These are phyloP conservation scores for Isichthys henryi DNA, from an alignment of 2,113 vertebrate species.

Conservation along the genomic window DNA sequence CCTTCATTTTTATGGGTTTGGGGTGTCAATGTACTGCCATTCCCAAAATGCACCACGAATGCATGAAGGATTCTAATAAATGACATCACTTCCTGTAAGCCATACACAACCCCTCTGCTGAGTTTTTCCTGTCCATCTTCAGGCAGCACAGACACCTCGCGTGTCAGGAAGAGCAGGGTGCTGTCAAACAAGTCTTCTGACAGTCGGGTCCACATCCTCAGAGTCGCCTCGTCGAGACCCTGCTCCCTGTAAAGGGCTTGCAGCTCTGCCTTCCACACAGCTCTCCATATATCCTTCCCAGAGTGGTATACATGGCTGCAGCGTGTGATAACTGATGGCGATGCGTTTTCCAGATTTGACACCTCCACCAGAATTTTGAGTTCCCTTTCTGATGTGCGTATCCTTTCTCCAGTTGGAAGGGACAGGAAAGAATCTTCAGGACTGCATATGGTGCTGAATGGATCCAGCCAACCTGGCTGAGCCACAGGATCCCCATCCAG, in stretches of 20 bases:
- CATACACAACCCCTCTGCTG: constrained; percentile 31
- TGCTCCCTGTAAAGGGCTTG: constrained; percentile 47
- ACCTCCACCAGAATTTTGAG: constrained; percentile 67
- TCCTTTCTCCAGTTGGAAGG: constrained; percentile 61
- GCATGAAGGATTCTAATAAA: constrained; percentile 62
- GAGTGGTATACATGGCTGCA: constrained; percentile 63
- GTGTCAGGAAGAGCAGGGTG: constrained; percentile 50
- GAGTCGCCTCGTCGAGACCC: constrained; percentile 42
- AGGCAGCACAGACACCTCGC: constrained; percentile 45
- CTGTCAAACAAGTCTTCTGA: constrained; percentile 61
- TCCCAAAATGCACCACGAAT: constrained; percentile 53
- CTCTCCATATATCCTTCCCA: constrained; percentile 62
- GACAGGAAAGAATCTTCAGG: constrained; percentile 46
- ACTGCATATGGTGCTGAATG: constrained; percentile 55
- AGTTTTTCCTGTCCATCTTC: constrained; percentile 14
- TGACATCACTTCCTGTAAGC: constrained; percentile 63
- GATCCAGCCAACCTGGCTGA: constrained; percentile 64
- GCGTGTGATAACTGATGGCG: constrained; percentile 56
- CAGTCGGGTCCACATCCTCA: constrained; percentile 55
- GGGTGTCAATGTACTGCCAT: constrained; percentile 10
- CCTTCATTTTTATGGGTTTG: constrained; percentile 4
- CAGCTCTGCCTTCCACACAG: constrained; percentile 59
- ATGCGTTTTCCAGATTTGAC: constrained; percentile 52
- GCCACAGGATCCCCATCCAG: constrained; percentile 64
- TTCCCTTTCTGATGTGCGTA: constrained; percentile 36